Evolutionary conservation across 2,113 vertebrate genomes (phyloP), one percentile per base, ranked within the genome.

Genomic region (Myotis lucifugus): DNA sequence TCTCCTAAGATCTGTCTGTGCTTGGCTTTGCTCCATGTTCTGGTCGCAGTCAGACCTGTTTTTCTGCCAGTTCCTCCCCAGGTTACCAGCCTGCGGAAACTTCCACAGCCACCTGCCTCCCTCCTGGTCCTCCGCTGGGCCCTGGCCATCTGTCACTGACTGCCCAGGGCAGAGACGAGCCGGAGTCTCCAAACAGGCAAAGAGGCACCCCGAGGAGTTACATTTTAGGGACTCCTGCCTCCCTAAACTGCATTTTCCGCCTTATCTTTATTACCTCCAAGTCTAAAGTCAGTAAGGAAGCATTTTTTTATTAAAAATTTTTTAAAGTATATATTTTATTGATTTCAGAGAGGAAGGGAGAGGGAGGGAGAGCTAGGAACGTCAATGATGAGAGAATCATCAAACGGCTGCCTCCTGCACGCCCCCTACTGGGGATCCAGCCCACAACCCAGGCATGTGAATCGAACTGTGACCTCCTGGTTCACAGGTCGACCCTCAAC

Each of bases 41-140:
- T 72, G n/a, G 59, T 27, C 92, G 93, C 27, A 56, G 90, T 76
- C 32, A 10, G 25, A 90, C 46, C 88, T 97, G 88, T 94, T 96
- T 94, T 85, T 52, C 83, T 74, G 56, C 3, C 56, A 73, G 56
- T 94, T 18, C 29, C 81, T 86, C 11, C 23, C 76, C 91, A 72
- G 52, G 61, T 93, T 72, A 93, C 42, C 54, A 86, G 84, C 76
- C 59, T 91, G 76, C 67, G 72, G 73, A 88, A 76, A 85, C 27
- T 37, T 86, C 72, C 42, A 54, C 73, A 8, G 29, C 87, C 85
- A 82, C 37, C 12, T 12, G 32, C 83, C 0, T 66, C 27, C 15
- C 78, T 97, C 18, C 76, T 14, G 4, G 73, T 61, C 82, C 79
- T 92, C 37, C 59, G 21, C 50, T 78, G 88, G 32, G 76, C 77